phyloP scores from a whole-genome alignment of 2,888 invertebrate species.

The Schrankia costaestrigalis region DNA sequence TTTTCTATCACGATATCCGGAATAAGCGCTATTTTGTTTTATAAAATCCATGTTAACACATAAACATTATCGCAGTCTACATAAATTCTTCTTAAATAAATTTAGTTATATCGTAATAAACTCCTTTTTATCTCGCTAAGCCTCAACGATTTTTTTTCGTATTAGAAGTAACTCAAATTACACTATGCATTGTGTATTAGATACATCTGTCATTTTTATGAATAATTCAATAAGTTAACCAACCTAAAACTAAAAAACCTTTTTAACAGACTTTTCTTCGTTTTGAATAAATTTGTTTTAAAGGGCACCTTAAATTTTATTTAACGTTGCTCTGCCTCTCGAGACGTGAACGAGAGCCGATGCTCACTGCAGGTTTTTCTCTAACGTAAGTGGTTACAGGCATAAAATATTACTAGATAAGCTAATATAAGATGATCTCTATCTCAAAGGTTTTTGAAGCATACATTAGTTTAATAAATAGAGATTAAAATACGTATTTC shows the following conservation, averaged over 20 bases:
- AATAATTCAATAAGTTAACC: conserved; percentile 8
- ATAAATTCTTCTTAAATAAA: too few species aligned
- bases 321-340: conserved; percentile 52
- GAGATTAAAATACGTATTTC: too few species aligned
- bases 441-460: too few species aligned
- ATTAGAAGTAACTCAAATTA: conserved; percentile 1
- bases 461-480: too few species aligned
- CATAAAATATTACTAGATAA: conserved; percentile 33
- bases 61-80: too few species aligned
- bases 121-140: too few species aligned
- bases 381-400: conserved; percentile 44
- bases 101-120: too few species aligned
- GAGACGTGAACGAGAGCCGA: conserved; percentile 64
- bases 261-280: conserved; percentile 14
- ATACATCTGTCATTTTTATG: conserved; percentile 1
- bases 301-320: conserved; percentile 55
- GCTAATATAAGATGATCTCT: conserved; percentile 8
- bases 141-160: not conserved
- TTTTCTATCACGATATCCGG: too few species aligned
- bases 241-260: conserved; percentile 8
- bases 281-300: conserved; percentile 42
- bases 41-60: too few species aligned
- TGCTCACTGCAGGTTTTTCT: conserved; percentile 72
- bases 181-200: not conserved
- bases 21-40: too few species aligned